These are phyloP conservation scores for Vicugna pacos DNA, from an alignment of 2,113 vertebrate genomes.

Conservation along the genomic window DNA sequence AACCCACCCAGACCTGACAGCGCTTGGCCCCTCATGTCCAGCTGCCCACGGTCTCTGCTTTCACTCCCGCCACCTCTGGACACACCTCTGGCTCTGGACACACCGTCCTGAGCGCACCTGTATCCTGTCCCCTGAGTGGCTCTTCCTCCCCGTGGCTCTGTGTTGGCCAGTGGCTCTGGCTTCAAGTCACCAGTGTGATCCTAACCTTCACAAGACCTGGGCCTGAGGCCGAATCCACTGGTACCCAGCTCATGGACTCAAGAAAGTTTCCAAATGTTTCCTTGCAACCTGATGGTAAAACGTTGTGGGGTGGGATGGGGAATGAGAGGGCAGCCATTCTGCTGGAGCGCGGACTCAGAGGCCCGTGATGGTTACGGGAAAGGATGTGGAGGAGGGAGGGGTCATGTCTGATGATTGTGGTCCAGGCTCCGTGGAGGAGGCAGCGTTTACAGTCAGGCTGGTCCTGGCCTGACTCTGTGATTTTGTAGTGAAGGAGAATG, in stretches of 20 bases:
- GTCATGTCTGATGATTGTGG: accelerated
- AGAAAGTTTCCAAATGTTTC: background rate
- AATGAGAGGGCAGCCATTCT: background rate
- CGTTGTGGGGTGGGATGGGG: background rate
- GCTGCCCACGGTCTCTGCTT: background rate
- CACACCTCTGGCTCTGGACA: background rate
- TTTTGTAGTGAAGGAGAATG: background rate
- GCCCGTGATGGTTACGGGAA: no score
- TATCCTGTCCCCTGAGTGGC: background rate
- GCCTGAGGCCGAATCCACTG: background rate
- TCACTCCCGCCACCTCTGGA: background rate
- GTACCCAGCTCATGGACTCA: background rate
- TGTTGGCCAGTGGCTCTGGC: background rate
- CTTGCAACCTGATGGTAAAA: background rate
- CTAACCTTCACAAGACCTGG: background rate
- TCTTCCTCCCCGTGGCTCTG: background rate
- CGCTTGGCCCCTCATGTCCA: background rate
- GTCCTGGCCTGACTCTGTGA: background rate
- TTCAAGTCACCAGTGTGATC: background rate
- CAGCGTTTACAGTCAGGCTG: background rate
- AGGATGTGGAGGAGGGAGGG: background rate
- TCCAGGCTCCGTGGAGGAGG: background rate
- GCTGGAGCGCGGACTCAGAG: background rate
- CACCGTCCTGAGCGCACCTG: accelerated
- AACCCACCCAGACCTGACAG: background rate